Evolutionary conservation across 2,797 vertebrate species (phyloP).

Genomic region (Pangasius djambal): DNA sequence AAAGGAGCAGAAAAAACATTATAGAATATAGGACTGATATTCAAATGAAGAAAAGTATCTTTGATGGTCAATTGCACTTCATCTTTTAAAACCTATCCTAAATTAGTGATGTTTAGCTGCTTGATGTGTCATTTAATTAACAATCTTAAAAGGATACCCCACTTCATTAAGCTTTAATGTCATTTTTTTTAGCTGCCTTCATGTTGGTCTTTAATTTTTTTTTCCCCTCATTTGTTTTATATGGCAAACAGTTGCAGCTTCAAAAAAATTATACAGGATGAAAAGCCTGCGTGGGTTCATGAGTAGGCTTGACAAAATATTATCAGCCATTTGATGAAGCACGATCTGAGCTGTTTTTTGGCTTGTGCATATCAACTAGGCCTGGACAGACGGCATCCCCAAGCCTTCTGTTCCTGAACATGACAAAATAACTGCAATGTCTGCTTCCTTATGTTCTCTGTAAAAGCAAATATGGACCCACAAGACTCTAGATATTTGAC

Average conservation of each 20-base stretch:
- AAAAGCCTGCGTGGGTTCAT: slow-evolving; percentile 4
- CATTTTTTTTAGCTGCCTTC: background rate
- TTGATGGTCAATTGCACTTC: slow-evolving; percentile 5
- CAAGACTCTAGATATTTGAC: background rate
- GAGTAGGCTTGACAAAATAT: slow-evolving; percentile 22
- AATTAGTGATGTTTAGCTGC: slow-evolving; percentile 8
- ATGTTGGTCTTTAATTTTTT: background rate
- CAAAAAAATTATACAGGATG: background rate
- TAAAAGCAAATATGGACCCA: slow-evolving; percentile 39
- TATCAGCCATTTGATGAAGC: slow-evolving; percentile 27
- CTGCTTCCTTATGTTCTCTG: slow-evolving; percentile 32
- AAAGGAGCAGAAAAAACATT: background rate
- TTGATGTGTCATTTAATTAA: slow-evolving; percentile 29
- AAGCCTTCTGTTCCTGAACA: slow-evolving; percentile 29
- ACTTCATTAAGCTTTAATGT: slow-evolving; percentile 17
- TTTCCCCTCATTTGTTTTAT: background rate
- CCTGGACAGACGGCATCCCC: slow-evolving; percentile 24
- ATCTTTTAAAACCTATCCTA: slow-evolving; percentile 19
- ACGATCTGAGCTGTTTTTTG: slow-evolving; percentile 24
- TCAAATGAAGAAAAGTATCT: background rate
- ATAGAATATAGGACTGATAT: background rate
- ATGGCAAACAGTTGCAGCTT: background rate
- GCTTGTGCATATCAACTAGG: slow-evolving; percentile 32
- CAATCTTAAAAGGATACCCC: slow-evolving; percentile 4
- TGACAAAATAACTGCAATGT: slow-evolving; percentile 15